Percentiles rank a stretch among this genome's conserved stretches.
Evolutionary conservation across 2,888 invertebrate genomes (phyloP).

Genomic region (Mactromeris polynyma): DNA sequence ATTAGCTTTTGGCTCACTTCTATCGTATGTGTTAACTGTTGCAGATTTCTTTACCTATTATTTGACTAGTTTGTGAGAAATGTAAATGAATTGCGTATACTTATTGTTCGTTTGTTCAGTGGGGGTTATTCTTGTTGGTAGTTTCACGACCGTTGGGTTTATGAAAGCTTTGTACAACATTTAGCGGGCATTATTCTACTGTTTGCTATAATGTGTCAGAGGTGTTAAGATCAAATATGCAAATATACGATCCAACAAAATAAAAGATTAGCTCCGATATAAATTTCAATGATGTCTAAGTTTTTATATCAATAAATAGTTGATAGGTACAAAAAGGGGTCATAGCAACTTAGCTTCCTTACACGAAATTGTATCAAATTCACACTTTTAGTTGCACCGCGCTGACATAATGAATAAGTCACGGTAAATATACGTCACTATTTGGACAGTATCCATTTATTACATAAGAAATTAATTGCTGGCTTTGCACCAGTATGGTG

Average conservation of each 20-base stretch:
- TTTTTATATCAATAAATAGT: slow-evolving; percentile 33
- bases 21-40: slow-evolving; percentile 20
- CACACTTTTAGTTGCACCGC: background rate
- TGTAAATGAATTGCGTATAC: slow-evolving; percentile 22
- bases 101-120: slow-evolving; percentile 23
- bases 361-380: background rate
- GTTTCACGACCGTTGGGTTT: background rate
- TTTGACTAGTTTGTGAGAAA: slow-evolving; percentile 34
- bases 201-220: slow-evolving; percentile 39
- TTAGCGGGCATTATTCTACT: slow-evolving; percentile 21
- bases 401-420: slow-evolving; percentile 12
- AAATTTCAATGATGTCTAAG: slow-evolving; percentile 44
- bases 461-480: background rate
- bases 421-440: background rate
- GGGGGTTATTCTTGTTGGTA: slow-evolving; percentile 25
- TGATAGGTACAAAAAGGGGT: slow-evolving; percentile 15
- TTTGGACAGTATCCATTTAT: slow-evolving; percentile 1
- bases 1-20: slow-evolving; percentile 12
- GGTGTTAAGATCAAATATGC: slow-evolving; percentile 54
- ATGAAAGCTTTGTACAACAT: slow-evolving; percentile 24
- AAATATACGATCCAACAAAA: slow-evolving; percentile 38
- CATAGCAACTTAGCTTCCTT: background rate
- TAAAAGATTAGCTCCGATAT: slow-evolving; percentile 48
- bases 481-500: background rate
- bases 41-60: slow-evolving; percentile 32